A percentile compares a stretch with the other conserved stretches of the same genome.
Conservation (phyloP, 2,113 vertebrate species). For the Thalassarche chlororhynchos region DNA sequence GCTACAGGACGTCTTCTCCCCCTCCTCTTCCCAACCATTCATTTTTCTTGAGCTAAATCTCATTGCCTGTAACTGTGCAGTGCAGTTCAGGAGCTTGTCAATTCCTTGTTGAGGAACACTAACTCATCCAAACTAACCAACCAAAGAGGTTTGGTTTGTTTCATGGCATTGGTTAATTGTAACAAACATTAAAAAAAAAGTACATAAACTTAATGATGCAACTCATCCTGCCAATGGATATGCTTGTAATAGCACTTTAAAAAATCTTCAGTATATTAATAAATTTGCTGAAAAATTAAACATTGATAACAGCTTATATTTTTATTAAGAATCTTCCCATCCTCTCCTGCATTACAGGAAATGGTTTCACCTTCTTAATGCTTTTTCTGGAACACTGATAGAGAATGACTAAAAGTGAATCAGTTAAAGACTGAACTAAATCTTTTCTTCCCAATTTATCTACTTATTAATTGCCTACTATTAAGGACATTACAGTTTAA, state of each 20-base stretch:
- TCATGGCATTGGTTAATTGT: not conserved
- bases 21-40: not conserved
- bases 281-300: not conserved
- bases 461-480: slow-evolving; percentile 22
- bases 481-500: not conserved
- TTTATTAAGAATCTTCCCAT: not conserved
- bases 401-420: not conserved
- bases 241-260: not conserved
- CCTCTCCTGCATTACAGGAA: slow-evolving; percentile 22
- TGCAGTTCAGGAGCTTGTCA: not conserved
- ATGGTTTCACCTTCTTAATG: not conserved
- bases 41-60: not conserved
- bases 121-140: not conserved
- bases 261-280: not conserved
- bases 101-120: not conserved
- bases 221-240: not conserved
- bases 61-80: not conserved
- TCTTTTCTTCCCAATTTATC: slow-evolving; percentile 9
- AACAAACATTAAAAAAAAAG: not conserved
- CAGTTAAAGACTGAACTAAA: not conserved
- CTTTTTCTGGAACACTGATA: not conserved
- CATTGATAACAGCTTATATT: not conserved
- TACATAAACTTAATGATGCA: not conserved
- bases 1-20: not conserved
- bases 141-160: not conserved